Percentiles rank a stretch among this genome's conserved stretches.
These are phyloP conservation scores for Coregonus sp. DNA, from an alignment of 2,797 vertebrate species.

Conservation along the genomic window DNA sequence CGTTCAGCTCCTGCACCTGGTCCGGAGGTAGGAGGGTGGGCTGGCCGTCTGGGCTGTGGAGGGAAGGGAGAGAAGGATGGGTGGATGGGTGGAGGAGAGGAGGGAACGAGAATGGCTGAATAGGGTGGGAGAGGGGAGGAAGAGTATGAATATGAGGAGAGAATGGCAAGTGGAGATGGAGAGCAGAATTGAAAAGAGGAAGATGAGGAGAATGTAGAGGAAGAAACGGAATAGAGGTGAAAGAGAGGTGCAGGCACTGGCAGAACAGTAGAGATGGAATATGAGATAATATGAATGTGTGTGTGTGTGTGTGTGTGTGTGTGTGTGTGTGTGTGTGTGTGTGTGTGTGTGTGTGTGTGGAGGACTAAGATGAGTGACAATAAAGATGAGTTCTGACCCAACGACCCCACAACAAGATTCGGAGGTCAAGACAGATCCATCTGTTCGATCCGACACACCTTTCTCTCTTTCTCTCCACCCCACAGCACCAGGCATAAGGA, in stretches of 20 bases:
- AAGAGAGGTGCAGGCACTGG: slow-evolving; percentile 4
- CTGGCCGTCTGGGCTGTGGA: slow-evolving; percentile 86
- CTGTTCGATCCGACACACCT: no score
- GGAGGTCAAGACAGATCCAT: no score
- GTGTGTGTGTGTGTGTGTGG: not conserved
- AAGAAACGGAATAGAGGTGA: slow-evolving; percentile 4
- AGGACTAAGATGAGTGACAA: not conserved
- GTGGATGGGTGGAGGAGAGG: not conserved
- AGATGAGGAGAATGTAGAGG: slow-evolving; percentile 44
- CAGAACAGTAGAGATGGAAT: not conserved
- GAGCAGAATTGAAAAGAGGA: slow-evolving; percentile 39
- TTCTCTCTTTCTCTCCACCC: no score
- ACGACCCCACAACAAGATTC: no score
- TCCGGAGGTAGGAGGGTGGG: slow-evolving; percentile 88
- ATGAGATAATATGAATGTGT: not conserved
- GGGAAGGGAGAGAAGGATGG: not conserved
- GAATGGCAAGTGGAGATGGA: slow-evolving; percentile 16
- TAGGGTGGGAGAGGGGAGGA: slow-evolving; percentile 3
- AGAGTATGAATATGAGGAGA: slow-evolving; percentile 26
- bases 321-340: not conserved
- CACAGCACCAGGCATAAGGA: no score
- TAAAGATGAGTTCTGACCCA: not conserved
- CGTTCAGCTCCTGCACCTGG: slow-evolving; percentile 88
- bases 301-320: not conserved
- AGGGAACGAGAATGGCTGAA: not conserved